Percentiles rank a stretch among this genome's conserved stretches.
phyloP scores from a whole-genome alignment of 2,113 vertebrate genomes.

The Nipponia nippon region DNA sequence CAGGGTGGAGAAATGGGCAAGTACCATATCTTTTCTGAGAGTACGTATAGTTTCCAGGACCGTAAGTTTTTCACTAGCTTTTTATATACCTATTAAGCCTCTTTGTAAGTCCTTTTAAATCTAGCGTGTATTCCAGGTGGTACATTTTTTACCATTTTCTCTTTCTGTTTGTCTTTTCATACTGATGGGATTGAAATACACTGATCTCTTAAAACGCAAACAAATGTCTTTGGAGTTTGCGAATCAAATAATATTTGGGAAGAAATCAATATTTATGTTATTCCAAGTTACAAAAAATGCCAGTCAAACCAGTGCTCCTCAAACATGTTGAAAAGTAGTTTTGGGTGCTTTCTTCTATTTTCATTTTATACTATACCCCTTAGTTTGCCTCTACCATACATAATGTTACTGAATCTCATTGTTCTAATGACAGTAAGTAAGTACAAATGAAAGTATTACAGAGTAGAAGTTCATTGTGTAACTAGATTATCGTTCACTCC shows the following conservation, averaged over 20 bases:
- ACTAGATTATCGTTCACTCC: neutral
- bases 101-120: neutral
- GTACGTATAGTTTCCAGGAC: neutral
- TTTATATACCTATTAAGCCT: neutral
- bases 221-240: neutral
- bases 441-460: neutral
- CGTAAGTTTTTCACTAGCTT: neutral
- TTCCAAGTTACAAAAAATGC: neutral
- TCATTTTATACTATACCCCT: neutral
- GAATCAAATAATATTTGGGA: neutral
- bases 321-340: neutral
- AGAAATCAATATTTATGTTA: neutral
- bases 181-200: neutral
- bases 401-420: neutral
- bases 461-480: neutral
- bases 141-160: neutral
- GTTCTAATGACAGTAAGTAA: neutral
- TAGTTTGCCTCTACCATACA: accelerated
- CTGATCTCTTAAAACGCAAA: neutral
- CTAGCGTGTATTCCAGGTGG: neutral
- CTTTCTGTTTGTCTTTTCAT: neutral
- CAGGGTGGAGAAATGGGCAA: neutral
- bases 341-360: neutral
- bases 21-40: neutral
- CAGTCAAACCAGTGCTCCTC: neutral